These are phyloP conservation scores for Acronicta aceris DNA, from an alignment of 2,888 invertebrate species.

Conservation along the genomic window DNA sequence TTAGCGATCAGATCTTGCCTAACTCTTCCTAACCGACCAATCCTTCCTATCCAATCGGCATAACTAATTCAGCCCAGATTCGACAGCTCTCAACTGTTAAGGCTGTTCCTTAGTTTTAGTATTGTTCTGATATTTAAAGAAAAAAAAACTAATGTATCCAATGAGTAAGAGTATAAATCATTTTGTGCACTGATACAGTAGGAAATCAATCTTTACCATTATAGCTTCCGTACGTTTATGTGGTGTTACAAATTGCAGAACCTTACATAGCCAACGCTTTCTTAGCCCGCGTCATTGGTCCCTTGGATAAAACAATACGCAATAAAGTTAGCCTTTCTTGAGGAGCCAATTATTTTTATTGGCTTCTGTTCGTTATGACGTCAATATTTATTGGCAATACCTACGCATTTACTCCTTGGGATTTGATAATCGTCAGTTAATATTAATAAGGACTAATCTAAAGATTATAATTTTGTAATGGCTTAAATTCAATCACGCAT, in stretches of 20 bases:
- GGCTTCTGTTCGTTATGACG: constrained; percentile 28
- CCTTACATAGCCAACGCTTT: constrained; percentile 24
- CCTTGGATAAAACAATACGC: constrained; percentile 35
- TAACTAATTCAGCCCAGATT: no score
- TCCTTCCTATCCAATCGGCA: no score
- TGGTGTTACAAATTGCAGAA: constrained; percentile 16
- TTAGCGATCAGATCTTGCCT: no score
- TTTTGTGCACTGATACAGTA: background rate
- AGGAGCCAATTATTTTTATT: constrained; percentile 41
- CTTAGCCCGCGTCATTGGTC: constrained; percentile 23
- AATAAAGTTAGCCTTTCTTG: constrained; percentile 44
- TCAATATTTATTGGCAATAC: constrained; percentile 18
- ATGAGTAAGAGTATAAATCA: no score
- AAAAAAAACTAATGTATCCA: no score
- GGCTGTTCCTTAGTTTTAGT: no score
- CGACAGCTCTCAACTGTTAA: no score
- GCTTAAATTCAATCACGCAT: no score
- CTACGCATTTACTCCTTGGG: background rate
- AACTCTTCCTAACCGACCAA: no score
- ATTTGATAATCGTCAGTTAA: constrained; percentile 9
- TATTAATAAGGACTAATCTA: background rate
- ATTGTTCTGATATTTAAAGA: no score
- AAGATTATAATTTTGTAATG: no score
- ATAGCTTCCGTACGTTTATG: constrained; percentile 15
- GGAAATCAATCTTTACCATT: constrained; percentile 19